Conservation (phyloP, 2,888 invertebrate genomes). For the Dasypolia templi region DNA sequence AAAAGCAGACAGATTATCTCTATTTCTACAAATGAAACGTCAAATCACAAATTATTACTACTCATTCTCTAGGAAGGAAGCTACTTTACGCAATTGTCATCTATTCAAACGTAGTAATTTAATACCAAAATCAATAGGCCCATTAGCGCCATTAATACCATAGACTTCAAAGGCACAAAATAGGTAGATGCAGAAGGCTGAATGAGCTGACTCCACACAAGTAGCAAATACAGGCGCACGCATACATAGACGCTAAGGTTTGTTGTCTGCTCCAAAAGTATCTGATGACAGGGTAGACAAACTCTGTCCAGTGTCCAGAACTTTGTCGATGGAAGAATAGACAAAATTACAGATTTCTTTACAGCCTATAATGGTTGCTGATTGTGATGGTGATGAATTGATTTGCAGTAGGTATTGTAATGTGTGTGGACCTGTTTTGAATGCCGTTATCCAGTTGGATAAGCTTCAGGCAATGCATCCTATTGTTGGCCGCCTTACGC, state of each 20-base stretch:
- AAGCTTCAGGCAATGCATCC: background rate
- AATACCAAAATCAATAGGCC: constrained; percentile 25
- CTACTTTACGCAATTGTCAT: constrained; percentile 8
- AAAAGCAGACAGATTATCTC: background rate
- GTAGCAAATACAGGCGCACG: background rate
- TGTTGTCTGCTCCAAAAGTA: too few relatives aligned
- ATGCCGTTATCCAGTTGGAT: background rate
- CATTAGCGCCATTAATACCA: constrained; percentile 7
- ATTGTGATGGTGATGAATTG: too few relatives aligned
- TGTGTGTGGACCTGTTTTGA: too few relatives aligned
- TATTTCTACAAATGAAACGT: background rate
- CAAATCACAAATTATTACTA: background rate
- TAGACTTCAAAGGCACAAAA: background rate
- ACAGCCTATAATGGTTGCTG: too few relatives aligned
- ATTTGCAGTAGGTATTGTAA: too few relatives aligned
- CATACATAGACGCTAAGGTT: background rate
- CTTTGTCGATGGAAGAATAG: too few relatives aligned
- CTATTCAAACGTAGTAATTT: background rate
- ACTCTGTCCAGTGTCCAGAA: too few relatives aligned
- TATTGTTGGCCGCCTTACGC: constrained; percentile 6
- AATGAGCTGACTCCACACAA: background rate
- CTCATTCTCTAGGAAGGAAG: background rate
- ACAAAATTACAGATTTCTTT: too few relatives aligned
- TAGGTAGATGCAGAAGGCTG: background rate
- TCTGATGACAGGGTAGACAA: too few relatives aligned